Percentiles rank a stretch among this genome's conserved stretches.
phyloP scores from a whole-genome alignment of 2,797 vertebrate species.

The Manis javanica region DNA sequence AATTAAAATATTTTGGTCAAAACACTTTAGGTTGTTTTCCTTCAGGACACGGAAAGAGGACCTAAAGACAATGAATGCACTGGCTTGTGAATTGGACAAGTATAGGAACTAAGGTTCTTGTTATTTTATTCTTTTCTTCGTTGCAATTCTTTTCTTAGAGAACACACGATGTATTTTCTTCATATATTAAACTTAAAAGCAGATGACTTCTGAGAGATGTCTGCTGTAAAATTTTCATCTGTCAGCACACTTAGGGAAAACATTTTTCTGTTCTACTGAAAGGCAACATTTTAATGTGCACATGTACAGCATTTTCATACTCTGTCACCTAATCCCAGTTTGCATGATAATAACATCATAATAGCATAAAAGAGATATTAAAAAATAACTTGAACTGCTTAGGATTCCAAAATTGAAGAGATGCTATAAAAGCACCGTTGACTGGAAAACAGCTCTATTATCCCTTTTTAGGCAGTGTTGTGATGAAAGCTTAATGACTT shows the following conservation, averaged over 20 bases:
- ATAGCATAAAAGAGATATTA: slow-evolving; percentile 52
- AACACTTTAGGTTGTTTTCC: not conserved
- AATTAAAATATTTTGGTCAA: not conserved
- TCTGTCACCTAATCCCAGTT: slow-evolving; percentile 42
- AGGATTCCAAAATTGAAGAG: slow-evolving; percentile 54
- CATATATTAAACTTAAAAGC: slow-evolving; percentile 42
- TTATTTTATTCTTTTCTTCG: not conserved
- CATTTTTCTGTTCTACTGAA: not conserved
- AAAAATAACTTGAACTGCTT: slow-evolving; percentile 61
- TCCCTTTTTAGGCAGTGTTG: slow-evolving; percentile 24
- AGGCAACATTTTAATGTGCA: slow-evolving; percentile 43
- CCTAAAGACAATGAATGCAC: not conserved
- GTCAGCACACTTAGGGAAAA: slow-evolving; percentile 55
- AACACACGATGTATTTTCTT: slow-evolving; percentile 23
- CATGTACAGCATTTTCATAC: slow-evolving; percentile 47
- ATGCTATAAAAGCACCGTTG: slow-evolving; percentile 63
- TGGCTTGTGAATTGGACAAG: not conserved
- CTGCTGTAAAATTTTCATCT: slow-evolving; percentile 60
- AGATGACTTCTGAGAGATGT: slow-evolving; percentile 55
- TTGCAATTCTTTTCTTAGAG: not conserved
- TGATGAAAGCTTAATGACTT: slow-evolving; percentile 57
- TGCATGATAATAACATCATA: slow-evolving; percentile 57
- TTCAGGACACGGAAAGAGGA: not conserved
- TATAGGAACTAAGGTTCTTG: not conserved
- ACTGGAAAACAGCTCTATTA: slow-evolving; percentile 53